Percentiles rank a stretch among this genome's conserved stretches.
Evolutionary conservation across 2,888 invertebrate genomes (phyloP).

Genomic region (Dryocosmus kuriphilus): DNA sequence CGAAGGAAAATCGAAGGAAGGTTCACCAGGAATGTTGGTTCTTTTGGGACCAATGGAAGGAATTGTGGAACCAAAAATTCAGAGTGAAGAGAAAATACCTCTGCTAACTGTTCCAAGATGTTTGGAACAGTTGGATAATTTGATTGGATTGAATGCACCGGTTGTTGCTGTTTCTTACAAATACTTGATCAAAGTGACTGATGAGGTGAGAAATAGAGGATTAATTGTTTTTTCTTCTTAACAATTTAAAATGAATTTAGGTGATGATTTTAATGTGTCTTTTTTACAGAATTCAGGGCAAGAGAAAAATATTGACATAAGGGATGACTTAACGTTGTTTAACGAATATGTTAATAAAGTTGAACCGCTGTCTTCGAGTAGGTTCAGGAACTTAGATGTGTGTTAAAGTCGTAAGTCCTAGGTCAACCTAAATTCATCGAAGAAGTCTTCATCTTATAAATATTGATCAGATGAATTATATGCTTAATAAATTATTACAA

Average conservation of each 20-base stretch:
- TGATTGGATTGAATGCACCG: conserved; percentile 35
- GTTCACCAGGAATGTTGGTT: conserved; percentile 48
- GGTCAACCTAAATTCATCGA: not conserved
- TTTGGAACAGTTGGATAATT: conserved; percentile 47
- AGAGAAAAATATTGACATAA: not conserved
- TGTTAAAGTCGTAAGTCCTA: not conserved
- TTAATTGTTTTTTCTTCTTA: not conserved
- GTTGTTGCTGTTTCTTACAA: conserved; percentile 34
- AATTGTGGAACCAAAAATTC: not conserved
- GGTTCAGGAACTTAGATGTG: conserved; percentile 1
- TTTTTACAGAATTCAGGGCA: not conserved
- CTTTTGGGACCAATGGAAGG: conserved; percentile 40
- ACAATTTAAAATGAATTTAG: not conserved
- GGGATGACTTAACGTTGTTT: not conserved
- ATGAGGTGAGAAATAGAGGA: not conserved
- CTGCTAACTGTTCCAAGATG: conserved; percentile 41
- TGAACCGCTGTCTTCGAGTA: not conserved
- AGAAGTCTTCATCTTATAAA: not conserved
- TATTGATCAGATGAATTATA: not conserved
- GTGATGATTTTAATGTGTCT: not conserved
- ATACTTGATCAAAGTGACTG: no score
- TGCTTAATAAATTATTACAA: conserved; percentile 1
- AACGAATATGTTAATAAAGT: not conserved
- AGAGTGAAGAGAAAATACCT: not conserved
- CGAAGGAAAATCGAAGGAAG: conserved; percentile 43